These are phyloP conservation scores for Gortyna flavago DNA, from an alignment of 2,888 invertebrate species.

Conservation along the genomic window DNA sequence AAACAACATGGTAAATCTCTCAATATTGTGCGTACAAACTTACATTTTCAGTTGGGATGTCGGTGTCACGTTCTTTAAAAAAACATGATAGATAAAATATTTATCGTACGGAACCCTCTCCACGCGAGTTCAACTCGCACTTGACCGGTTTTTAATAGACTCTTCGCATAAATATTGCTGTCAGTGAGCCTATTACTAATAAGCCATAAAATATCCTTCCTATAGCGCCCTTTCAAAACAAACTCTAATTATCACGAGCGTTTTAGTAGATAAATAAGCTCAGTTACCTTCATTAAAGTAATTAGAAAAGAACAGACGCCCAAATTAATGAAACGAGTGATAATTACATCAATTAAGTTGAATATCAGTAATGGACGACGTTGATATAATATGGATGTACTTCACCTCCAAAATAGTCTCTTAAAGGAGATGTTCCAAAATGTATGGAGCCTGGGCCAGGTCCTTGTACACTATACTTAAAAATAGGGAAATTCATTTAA, in stretches of 20 bases:
- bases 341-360: constrained; percentile 55
- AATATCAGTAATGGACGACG: constrained; percentile 35
- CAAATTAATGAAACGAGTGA: constrained; percentile 31
- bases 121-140: too few relatives aligned
- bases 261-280: constrained; percentile 13
- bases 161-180: background rate
- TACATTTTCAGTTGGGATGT: too few relatives aligned
- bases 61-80: too few relatives aligned
- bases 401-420: constrained; percentile 22
- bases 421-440: too few relatives aligned
- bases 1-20: too few relatives aligned
- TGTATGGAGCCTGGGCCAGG: too few relatives aligned
- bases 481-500: too few relatives aligned
- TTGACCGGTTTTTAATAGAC: too few relatives aligned
- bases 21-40: too few relatives aligned
- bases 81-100: too few relatives aligned
- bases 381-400: constrained; percentile 22
- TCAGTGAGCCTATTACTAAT: constrained; percentile 14
- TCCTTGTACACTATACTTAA: too few relatives aligned
- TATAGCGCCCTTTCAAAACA: background rate
- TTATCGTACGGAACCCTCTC: too few relatives aligned
- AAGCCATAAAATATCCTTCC: constrained; percentile 10
- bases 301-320: constrained; percentile 34
- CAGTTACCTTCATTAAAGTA: constrained; percentile 17
- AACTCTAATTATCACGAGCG: constrained; percentile 17